Evolutionary conservation across 2,888 invertebrate species (phyloP).

Genomic region (Xylota sylvarum): DNA sequence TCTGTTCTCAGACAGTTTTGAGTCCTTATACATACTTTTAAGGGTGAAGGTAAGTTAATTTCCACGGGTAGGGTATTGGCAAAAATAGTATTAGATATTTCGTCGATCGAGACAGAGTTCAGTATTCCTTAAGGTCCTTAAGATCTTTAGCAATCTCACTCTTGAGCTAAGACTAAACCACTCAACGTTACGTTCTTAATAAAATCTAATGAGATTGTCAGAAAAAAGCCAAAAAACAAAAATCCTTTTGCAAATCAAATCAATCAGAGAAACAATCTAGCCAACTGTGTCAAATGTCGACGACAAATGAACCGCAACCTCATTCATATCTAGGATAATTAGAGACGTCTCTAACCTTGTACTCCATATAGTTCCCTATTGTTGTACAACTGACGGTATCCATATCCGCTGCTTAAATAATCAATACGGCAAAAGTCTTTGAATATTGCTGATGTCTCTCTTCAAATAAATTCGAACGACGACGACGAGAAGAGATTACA

Average conservation of each 20-base stretch:
- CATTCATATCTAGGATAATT: slow-evolving; percentile 7
- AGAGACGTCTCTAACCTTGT: slow-evolving; percentile 1
- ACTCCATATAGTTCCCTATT: not conserved
- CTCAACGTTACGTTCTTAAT: too few relatives aligned
- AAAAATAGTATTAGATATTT: too few relatives aligned
- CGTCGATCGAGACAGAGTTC: too few relatives aligned
- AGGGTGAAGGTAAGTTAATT: too few relatives aligned
- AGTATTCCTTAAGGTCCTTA: too few relatives aligned
- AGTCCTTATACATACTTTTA: too few relatives aligned
- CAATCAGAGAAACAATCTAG: slow-evolving; percentile 1
- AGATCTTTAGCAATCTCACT: too few relatives aligned
- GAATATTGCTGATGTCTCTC: slow-evolving; percentile 15
- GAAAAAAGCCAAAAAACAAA: not conserved
- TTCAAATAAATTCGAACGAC: slow-evolving; percentile 15
- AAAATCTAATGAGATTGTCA: slow-evolving; percentile 10
- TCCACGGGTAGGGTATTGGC: too few relatives aligned
- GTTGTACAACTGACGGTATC: not conserved
- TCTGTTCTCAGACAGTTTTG: too few relatives aligned
- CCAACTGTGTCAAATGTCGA: slow-evolving; percentile 14
- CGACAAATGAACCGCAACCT: slow-evolving; percentile 15
- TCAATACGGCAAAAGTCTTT: slow-evolving; percentile 27
- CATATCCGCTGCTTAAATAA: slow-evolving; percentile 1
- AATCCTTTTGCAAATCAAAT: slow-evolving; percentile 21
- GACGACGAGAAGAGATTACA: slow-evolving; percentile 28
- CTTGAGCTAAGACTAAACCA: too few relatives aligned